These are phyloP conservation scores for Sympetrum striolatum DNA, from an alignment of 2,888 invertebrate species.

Conservation along the genomic window DNA sequence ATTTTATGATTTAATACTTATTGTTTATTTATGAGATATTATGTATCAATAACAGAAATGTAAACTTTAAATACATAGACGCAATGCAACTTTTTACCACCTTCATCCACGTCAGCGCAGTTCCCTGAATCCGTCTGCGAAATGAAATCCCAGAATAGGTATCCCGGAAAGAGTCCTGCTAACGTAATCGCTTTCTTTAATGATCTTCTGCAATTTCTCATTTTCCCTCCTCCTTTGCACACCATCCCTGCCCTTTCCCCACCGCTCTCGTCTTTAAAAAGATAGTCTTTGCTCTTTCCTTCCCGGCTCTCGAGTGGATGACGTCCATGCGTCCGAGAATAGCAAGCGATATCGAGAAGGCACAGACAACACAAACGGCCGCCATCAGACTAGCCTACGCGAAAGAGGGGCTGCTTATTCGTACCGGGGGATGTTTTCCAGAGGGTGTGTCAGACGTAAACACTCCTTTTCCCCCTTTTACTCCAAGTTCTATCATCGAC, in stretches of 20 bases:
- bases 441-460: background rate
- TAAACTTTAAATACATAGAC: too few relatives aligned
- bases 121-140: too few relatives aligned
- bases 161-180: too few relatives aligned
- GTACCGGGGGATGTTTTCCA: background rate
- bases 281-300: background rate
- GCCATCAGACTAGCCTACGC: background rate
- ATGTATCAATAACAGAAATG: too few relatives aligned
- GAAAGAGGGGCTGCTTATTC: background rate
- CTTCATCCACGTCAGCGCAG: too few relatives aligned
- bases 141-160: too few relatives aligned
- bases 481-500: background rate
- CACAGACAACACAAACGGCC: conserved; percentile 30
- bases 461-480: background rate
- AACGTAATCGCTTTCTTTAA: too few relatives aligned
- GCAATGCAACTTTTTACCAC: too few relatives aligned
- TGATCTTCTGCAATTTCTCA: background rate
- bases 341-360: background rate
- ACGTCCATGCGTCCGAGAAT: conserved; percentile 33
- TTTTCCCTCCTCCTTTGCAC: background rate
- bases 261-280: background rate
- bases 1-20: too few relatives aligned
- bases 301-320: background rate
- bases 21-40: too few relatives aligned
- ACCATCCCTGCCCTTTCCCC: background rate